Base-by-base conservation (phyloP, 1,140 invertebrate species). In the Limonius californicus region DNA sequence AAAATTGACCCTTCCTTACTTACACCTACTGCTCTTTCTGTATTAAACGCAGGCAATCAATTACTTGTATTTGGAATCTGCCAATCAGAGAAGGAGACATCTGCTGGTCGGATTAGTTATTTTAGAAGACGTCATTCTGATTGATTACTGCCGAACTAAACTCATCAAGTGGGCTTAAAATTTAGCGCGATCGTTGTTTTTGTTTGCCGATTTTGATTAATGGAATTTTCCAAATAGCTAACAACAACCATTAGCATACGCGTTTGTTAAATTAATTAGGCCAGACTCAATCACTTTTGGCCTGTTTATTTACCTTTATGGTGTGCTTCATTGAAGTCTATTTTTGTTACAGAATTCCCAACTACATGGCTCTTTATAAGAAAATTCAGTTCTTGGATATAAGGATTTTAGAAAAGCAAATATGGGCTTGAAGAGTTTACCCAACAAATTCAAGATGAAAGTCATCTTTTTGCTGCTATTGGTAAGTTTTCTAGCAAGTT, bases 41-140 rank as follows among this genome's bases (percentile, higher is more conserved):
- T 39, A 39, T 39, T 39, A 39, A 14, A 9, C 35, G n/a, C 11
- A 12, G 35, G 35, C 35, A 39, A 39, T 39, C 35, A 39, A 39
- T 39, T 39, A 39, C 35, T 39, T 39, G 35, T 12, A 39, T 39
- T 39, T 39, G 35, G 35, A 39, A 39, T 2, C 35, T 39, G 35
- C 35, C 35, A 39, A 39, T 39, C 35, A 39, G 35, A 39, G n/a
- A 39, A 14, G 35, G 35, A 39, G 35, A 39, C 35, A 39, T 39
- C 35, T 39, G 35, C n/a, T 39, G 35, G 35, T 39, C n/a, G 35
- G 35, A 39, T 39, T 39, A 39, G 35, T 39, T 39, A 39, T 39
- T 39, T 39, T 39, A 39, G 35, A 39, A 39, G 35, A 39, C 35
- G n/a, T 39, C 35, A 39, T 39, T n/a, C 35, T 39, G 35, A 39